Evolutionary conservation across 2,888 invertebrate genomes (phyloP).

Genomic region (Lycia hirtaria): DNA sequence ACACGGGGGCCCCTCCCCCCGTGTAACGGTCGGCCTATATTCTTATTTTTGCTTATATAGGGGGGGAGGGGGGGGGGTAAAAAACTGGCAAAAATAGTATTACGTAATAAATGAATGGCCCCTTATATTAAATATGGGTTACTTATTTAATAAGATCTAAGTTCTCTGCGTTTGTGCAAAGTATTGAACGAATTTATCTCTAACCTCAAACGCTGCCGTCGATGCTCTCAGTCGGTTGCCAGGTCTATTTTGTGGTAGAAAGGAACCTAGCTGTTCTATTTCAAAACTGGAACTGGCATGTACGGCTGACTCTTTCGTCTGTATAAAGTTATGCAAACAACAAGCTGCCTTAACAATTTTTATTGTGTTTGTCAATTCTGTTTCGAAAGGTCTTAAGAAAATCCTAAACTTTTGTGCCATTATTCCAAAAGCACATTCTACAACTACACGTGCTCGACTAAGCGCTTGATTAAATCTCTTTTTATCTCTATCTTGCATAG

Average conservation of each 20-base stretch:
- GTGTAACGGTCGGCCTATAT: no score
- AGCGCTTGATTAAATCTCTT: conserved; percentile 33
- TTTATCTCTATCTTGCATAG: conserved; percentile 31
- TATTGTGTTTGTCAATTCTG: conserved; percentile 28
- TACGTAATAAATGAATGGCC: no score
- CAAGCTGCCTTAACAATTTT: conserved; percentile 33
- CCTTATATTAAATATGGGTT: no score
- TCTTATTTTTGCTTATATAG: no score
- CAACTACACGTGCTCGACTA: conserved; percentile 32
- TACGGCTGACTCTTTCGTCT: conserved; percentile 29
- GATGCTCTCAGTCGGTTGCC: conserved; percentile 22
- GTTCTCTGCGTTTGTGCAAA: conserved; percentile 19
- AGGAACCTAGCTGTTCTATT: conserved; percentile 29
- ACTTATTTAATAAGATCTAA: no score
- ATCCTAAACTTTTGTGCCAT: conserved; percentile 35
- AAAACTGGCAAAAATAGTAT: no score
- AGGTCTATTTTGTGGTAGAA: conserved; percentile 32
- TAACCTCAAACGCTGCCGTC: conserved; percentile 30
- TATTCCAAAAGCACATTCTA: conserved; percentile 35
- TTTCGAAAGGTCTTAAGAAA: conserved; percentile 27
- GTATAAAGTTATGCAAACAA: conserved; percentile 34
- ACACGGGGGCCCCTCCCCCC: no score
- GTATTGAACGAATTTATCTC: conserved; percentile 33
- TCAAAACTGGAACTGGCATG: conserved; percentile 24
- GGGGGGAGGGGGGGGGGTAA: no score